Conservation (phyloP, 2,797 vertebrate species). For the Calcarius lapponicus region DNA sequence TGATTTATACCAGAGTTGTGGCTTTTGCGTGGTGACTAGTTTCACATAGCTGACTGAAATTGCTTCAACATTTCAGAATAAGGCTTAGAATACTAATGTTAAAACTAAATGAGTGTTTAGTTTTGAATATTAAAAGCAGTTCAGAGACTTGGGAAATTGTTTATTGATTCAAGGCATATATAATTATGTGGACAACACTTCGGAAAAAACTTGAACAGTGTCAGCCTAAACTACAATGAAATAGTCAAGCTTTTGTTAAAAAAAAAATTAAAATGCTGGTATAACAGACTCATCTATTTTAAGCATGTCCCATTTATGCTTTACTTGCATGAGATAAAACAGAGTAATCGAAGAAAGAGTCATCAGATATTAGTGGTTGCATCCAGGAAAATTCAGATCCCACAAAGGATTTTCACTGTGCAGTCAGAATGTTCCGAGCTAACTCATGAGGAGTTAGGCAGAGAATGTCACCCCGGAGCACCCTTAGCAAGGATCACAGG, state of each 20-base stretch:
- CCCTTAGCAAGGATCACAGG: background rate
- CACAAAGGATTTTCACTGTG: fast-evolving
- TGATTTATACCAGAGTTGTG: background rate
- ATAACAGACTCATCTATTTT: background rate
- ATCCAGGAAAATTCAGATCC: background rate
- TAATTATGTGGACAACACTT: background rate
- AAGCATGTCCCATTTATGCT: background rate
- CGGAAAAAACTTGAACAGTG: background rate
- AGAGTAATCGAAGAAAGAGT: background rate
- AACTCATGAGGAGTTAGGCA: background rate
- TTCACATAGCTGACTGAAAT: background rate
- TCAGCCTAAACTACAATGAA: background rate
- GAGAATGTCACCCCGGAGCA: background rate
- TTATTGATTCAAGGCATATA: background rate
- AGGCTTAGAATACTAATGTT: background rate
- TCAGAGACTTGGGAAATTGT: background rate
- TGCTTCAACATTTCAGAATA: constrained; percentile 10
- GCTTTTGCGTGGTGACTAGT: background rate
- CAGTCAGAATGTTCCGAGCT: background rate
- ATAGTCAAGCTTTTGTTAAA: background rate
- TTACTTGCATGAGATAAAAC: background rate
- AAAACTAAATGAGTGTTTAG: background rate
- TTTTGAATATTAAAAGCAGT: background rate
- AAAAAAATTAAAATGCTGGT: background rate
- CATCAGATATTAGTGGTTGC: background rate